Percentiles rank a stretch among this genome's conserved stretches.
Conservation (phyloP, 1,140 invertebrate species). For the Dermatophagoides farinae region DNA sequence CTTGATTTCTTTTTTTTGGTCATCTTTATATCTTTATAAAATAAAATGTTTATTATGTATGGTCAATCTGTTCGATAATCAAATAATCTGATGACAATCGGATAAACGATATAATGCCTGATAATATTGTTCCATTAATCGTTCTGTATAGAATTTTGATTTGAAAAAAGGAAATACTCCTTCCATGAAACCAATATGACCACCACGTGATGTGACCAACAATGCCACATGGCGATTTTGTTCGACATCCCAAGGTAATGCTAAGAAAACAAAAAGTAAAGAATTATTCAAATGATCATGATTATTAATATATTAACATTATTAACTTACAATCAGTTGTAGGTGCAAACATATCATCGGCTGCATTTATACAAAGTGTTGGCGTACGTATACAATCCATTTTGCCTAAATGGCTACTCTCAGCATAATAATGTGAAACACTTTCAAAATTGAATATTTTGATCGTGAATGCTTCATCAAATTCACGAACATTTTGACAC, state of each 20-base stretch:
- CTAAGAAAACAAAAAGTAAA: neutral
- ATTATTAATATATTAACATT: neutral
- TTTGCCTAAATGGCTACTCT: constrained; percentile 49
- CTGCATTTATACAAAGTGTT: constrained; percentile 51
- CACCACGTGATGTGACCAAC: constrained; percentile 54
- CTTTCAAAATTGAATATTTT: constrained; percentile 57
- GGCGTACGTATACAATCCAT: constrained; percentile 45
- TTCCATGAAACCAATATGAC: constrained; percentile 66
- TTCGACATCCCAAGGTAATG: constrained; percentile 10
- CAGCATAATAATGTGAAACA: constrained; percentile 53
- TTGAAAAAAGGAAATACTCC: constrained; percentile 31
- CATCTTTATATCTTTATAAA: too few relatives aligned
- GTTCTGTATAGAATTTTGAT: constrained; percentile 8
- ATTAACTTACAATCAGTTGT: constrained; percentile 34
- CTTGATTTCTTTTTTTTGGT: too few relatives aligned
- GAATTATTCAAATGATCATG: neutral
- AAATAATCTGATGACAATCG: neutral
- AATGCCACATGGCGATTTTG: constrained; percentile 34
- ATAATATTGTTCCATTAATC: neutral
- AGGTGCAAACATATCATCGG: constrained; percentile 67
- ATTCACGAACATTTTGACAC: constrained; percentile 53
- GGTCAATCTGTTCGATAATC: too few relatives aligned
- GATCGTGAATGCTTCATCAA: constrained; percentile 57
- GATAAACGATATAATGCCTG: neutral
- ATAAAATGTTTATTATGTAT: too few relatives aligned